Evolutionary conservation across 1,140 invertebrate species (phyloP), one percentile per base, ranked within the genome.

Genomic region (Magallana gigas): DNA sequence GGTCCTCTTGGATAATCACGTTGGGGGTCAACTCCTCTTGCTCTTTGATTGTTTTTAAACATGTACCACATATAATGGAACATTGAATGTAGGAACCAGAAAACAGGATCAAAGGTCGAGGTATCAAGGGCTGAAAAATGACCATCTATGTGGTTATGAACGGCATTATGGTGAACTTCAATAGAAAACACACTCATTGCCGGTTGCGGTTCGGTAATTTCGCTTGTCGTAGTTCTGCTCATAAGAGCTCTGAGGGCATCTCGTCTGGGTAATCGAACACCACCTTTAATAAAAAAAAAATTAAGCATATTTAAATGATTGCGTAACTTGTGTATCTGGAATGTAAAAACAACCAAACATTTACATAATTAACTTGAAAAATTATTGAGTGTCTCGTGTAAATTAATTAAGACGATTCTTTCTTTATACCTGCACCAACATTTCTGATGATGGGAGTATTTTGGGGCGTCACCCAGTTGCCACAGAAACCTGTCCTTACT

Each of bases 401-500:
- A 48, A 48, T 4, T 48, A 48, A 48, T 48, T 2, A 48, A 48
- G 36, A 2, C 0, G 36, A 48, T 48, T 48, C 36, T 48, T 48
- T 48, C 2, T 48, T 7, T 8, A 18, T 36, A 29, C 85, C 85
- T 71, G 85, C 64, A 12, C 86, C 82, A 16, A 90, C 81, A 71
- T 88, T 89, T 56, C 89, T 81, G 7, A 89, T 92, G 12, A 92
- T 83, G 1, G 62, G 86, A 1, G 82, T 48, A 56, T 87, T 88
- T 18, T 84, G 18, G 0, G 85, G 91, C 12, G 91, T 91, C 16
- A 84, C 14, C 89, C 91, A 92, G 57, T 85, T 85, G 64, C 88
- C 90, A n/a, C 91, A 95, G 12, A 94, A 94, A 60, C 94, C 94
- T 64, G 91, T 91, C 59, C 90, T 93, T 1, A 95, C 94, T 58